Evolutionary conservation across 2,113 vertebrate species (phyloP).

Genomic region (Sapayoa aenigma): DNA sequence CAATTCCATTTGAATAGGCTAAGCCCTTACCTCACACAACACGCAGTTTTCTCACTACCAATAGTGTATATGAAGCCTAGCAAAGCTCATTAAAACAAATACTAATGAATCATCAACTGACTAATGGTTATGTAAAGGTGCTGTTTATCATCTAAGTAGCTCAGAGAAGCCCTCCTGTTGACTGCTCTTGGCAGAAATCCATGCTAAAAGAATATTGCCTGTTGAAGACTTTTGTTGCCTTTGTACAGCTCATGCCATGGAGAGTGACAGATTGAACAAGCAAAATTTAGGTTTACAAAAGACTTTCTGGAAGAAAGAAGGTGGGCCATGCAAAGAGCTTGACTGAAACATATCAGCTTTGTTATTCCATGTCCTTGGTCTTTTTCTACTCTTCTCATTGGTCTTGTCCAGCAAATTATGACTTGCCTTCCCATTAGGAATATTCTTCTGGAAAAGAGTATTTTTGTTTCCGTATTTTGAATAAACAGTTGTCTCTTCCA

Average conservation of each 20-base stretch:
- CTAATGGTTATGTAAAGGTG: background rate
- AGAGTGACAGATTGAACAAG: background rate
- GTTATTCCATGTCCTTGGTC: background rate
- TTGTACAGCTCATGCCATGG: background rate
- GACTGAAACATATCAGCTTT: background rate
- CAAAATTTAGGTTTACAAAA: background rate
- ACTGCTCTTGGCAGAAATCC: background rate
- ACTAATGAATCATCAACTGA: background rate
- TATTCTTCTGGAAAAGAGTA: background rate
- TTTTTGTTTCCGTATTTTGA: background rate
- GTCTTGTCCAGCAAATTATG: background rate
- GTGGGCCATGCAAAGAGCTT: rapidly evolving
- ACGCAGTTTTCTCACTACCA: background rate
- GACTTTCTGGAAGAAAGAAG: background rate
- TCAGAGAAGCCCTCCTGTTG: background rate
- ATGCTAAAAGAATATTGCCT: background rate
- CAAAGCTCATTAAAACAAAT: background rate
- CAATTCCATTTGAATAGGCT: background rate
- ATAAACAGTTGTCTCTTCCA: background rate
- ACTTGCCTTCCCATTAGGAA: background rate
- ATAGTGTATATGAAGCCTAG: background rate
- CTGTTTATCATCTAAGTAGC: background rate
- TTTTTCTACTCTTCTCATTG: background rate
- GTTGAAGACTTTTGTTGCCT: background rate
- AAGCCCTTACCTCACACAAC: background rate